Percentiles rank a stretch among this genome's conserved stretches.
Evolutionary conservation across 2,797 vertebrate species (phyloP).

Genomic region (Vireo griseus): DNA sequence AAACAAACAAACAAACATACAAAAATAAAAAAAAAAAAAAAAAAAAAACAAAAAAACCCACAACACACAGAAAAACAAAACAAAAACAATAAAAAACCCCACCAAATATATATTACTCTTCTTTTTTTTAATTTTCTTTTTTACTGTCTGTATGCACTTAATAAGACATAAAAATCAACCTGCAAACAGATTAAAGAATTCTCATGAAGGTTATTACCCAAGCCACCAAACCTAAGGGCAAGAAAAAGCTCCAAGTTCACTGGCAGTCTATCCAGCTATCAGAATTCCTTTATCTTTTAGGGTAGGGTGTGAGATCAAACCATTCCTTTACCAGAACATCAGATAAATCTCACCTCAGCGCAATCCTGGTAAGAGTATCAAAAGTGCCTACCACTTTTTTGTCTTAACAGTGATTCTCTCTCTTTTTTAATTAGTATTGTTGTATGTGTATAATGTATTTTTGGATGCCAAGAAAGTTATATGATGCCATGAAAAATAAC

Average conservation of each 20-base stretch:
- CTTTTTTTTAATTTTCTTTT: background rate
- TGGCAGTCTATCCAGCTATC: background rate
- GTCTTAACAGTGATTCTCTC: accelerated
- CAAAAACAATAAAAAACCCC: too few relatives aligned
- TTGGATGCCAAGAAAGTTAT: background rate
- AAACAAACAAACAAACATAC: background rate
- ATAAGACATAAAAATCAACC: background rate
- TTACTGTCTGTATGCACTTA: background rate
- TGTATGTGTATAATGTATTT: background rate
- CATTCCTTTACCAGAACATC: accelerated
- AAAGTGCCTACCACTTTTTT: accelerated
- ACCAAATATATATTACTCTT: background rate
- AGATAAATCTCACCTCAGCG: background rate
- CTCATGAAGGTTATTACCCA: background rate
- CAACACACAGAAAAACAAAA: too few relatives aligned
- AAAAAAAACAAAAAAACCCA: background rate
- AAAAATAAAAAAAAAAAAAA: background rate
- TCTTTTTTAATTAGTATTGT: background rate
- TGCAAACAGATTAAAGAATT: background rate
- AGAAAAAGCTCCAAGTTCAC: background rate
- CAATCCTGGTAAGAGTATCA: background rate
- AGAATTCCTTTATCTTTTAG: background rate
- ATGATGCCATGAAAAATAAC: accelerated
- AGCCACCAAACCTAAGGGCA: background rate
- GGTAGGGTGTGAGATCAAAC: background rate